These are phyloP conservation scores for Pyrocoelia pectoralis DNA, from an alignment of 2,888 invertebrate species.

Conservation along the genomic window DNA sequence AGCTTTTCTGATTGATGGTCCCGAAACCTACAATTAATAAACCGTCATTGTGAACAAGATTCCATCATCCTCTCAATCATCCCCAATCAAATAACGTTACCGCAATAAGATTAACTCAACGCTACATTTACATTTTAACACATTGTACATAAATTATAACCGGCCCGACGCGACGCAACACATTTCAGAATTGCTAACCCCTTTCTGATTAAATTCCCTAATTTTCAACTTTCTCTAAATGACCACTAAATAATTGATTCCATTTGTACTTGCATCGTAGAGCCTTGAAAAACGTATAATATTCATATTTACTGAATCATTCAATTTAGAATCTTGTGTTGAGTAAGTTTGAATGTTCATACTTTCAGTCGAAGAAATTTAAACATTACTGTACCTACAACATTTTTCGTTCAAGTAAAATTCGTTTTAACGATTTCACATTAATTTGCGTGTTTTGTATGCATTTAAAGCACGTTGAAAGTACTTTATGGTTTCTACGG, in stretches of 20 bases:
- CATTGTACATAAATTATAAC: constrained; percentile 3
- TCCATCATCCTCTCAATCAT: constrained; percentile 34
- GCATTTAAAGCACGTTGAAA: too few species aligned
- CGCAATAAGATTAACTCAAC: constrained; percentile 23
- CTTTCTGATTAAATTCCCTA: not conserved
- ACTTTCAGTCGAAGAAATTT: too few species aligned
- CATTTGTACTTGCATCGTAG: not conserved
- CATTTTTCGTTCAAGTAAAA: too few species aligned
- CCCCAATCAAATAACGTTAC: constrained; percentile 25
- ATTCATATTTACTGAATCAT: too few species aligned
- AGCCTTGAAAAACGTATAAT: too few species aligned
- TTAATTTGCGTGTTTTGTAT: too few species aligned
- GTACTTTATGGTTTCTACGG: too few species aligned
- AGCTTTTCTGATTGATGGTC: constrained; percentile 51
- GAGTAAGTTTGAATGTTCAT: too few species aligned
- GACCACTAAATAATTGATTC: not conserved
- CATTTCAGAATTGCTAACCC: not conserved
- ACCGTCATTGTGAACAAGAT: constrained; percentile 31
- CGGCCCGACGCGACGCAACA: not conserved
- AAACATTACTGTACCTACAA: too few species aligned
- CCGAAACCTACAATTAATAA: constrained; percentile 32
- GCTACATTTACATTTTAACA: constrained; percentile 19
- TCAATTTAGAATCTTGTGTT: too few species aligned
- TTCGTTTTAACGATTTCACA: too few species aligned
- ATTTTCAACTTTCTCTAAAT: not conserved